Base-by-base conservation (phyloP, 2,888 invertebrate species). In the Deilephila porcellus region DNA sequence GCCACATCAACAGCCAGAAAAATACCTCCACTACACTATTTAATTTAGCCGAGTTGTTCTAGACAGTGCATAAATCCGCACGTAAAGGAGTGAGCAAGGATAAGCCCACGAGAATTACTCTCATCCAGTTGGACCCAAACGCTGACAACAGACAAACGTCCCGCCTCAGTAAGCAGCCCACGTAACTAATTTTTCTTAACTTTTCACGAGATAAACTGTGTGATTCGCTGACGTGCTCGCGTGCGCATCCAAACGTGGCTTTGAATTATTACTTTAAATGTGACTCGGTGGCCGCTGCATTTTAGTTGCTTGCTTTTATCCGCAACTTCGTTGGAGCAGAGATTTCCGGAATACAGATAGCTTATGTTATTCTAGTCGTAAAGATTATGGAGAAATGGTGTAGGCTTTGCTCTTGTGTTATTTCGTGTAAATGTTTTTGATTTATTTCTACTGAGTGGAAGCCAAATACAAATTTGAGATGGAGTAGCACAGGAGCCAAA, bases 151-250 rank as follows among this genome's bases (percentile, higher is more conserved):
- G 52, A 25, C 17, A 1, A 64, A 14, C 20, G 20, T 45, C 20
- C 45, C 37, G 34, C 64, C 64, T 64, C 64, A 45, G 64, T 64
- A 64, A 64, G 37, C 64, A 45, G 25, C 45, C 20, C 67, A 67
- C 67, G 67, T 67, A 52, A 67, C 67, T 67, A 67, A 67, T 67
- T 67, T 67, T 67, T 67, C 67, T 67, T 67, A 67, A 67, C 67
- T 67, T 67, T 67, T 67, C 67, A 52, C 67, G 67, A 67, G 67
- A 67, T 67, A 67, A 67, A 67, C 67, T 67, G 52, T 52, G 45
- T 67, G 67, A 67, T 67, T 67, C 67, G 52, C 45, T 25, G 52
- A 67, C 67, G 52, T 52, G 25, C 25, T 25, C 25, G 52, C 52
- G 14, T 25, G 67, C 52, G 25, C n/a, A 19, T 34, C 11, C 25